These are phyloP conservation scores for Pristionchus arcanus DNA, from an alignment of 2,888 invertebrate genomes.

Conservation along the genomic window DNA sequence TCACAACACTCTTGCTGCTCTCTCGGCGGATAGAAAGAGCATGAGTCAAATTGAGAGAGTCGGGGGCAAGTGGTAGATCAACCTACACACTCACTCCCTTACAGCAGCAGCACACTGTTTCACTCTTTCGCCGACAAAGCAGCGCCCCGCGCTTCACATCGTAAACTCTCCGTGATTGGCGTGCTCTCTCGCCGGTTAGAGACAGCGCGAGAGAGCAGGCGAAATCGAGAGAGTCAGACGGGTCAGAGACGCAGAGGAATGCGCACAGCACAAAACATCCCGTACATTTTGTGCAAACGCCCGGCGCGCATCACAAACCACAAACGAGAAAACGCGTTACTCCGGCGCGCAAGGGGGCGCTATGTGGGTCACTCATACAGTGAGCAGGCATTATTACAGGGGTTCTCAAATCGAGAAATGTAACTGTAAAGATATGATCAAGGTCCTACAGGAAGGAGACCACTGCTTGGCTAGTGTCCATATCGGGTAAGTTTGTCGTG, in stretches of 20 bases:
- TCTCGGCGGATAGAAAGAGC: neutral
- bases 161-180: neutral
- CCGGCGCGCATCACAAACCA: no score
- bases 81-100: neutral
- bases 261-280: neutral
- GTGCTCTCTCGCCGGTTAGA: neutral
- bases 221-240: neutral
- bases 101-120: neutral
- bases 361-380: no score
- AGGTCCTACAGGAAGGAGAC: no score
- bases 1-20: neutral
- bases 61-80: neutral
- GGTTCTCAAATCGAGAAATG: no score
- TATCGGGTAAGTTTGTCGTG: no score
- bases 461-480: no score
- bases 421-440: no score
- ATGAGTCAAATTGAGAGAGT: neutral
- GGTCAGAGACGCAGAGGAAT: neutral
- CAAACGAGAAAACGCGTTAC: no score
- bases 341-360: no score
- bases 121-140: neutral
- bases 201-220: neutral
- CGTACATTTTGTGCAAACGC: neutral
- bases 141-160: neutral
- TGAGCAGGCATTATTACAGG: no score